These are phyloP conservation scores for Phainopepla nitens DNA, from an alignment of 2,113 vertebrate species.

Conservation along the genomic window DNA sequence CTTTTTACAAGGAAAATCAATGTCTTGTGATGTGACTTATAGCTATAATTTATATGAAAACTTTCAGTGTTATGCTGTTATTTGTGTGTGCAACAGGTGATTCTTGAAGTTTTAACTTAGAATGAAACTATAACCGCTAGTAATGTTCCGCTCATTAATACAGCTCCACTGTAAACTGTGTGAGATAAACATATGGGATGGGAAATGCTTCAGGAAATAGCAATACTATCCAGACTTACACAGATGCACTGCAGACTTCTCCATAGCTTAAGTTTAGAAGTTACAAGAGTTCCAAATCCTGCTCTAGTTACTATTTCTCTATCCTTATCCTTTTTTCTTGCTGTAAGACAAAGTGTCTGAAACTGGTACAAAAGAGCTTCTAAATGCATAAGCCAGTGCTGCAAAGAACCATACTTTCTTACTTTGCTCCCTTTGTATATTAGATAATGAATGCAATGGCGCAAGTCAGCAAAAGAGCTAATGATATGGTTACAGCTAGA, in stretches of 20 bases:
- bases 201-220: neutral
- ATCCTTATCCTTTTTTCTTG: neutral
- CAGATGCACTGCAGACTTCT: neutral
- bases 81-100: neutral
- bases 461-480: neutral
- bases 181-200: neutral
- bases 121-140: neutral
- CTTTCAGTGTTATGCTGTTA: neutral
- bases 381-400: neutral
- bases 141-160: neutral
- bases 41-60: neutral
- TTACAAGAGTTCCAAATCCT: neutral
- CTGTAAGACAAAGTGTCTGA: neutral
- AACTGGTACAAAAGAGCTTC: neutral
- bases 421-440: neutral
- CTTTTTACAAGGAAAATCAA: neutral
- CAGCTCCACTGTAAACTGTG: neutral
- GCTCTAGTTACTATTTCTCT: neutral
- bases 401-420: neutral
- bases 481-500: neutral
- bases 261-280: neutral
- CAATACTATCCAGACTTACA: neutral
- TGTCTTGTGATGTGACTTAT: neutral
- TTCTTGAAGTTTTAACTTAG: neutral
- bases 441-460: neutral